Evolutionary conservation across 2,797 vertebrate genomes (phyloP), one percentile per base, ranked within the genome.

Genomic region (Euthynnus affinis): DNA sequence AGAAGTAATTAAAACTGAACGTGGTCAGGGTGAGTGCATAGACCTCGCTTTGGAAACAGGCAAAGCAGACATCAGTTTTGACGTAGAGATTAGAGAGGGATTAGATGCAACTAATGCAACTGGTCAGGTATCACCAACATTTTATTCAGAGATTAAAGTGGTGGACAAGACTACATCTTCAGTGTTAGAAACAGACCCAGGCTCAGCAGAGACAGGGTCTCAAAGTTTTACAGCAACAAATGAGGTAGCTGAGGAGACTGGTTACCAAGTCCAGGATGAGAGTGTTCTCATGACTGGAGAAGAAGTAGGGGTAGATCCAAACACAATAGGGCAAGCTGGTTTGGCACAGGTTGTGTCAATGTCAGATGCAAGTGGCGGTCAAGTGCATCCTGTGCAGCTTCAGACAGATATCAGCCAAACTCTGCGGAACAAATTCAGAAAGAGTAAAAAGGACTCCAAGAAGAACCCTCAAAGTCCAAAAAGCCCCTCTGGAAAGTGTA

Each of bases 401-500:
- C 58, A 60, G 56, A 40, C 48, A 29, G 53, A 22, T 34, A 68
- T 61, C 4, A 68, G 18, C 12, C 51, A 64, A 59, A 46, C 32
- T 65, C 40, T 64, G 20, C 15, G 0, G 4, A 83, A 57, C n/a
- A 73, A 80, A 65, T 62, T 66, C n/a, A 82, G 65, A 72, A 85
- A 82, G 51, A 71, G 67, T 52, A 83, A 87, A 71, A 83, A 77
- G 12, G 74, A 64, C 17, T 65, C 74, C 3, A 78, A 15, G 9
- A 83, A 85, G 23, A 53, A 23, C 20, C 61, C 56, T 9, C 34
- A 57, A 57, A 83, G 64, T 77, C 61, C 59, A 37, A 87, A 80
- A 61, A 78, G 68, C 56, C 55, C 68, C 0, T 74, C 84, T 27
- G 75, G 46, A 63, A 90, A 83, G 42, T 90, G 84, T 62, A 83